A percentile compares a stretch with the other conserved stretches of the same genome.
phyloP scores from a whole-genome alignment of 2,797 vertebrate species.

The Strix occidentalis region DNA sequence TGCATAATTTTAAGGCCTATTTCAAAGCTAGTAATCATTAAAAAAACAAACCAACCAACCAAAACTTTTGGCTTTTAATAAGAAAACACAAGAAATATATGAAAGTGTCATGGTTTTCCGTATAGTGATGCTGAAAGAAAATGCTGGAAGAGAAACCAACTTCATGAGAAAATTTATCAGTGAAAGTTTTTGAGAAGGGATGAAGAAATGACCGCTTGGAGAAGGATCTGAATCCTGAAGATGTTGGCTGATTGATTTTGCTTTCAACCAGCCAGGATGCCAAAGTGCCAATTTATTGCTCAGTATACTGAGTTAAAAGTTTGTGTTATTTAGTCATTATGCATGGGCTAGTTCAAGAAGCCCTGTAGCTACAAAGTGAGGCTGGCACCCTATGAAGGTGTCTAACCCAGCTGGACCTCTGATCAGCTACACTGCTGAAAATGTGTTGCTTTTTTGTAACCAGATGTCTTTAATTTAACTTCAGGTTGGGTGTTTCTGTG shows the following conservation, averaged over 20 bases:
- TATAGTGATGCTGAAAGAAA: background rate
- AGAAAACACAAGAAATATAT: background rate
- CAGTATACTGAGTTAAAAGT: background rate
- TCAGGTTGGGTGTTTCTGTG: background rate
- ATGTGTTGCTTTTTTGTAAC: background rate
- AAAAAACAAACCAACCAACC: background rate
- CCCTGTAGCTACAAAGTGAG: background rate
- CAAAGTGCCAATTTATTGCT: background rate
- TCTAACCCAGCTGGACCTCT: background rate
- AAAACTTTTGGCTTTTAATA: background rate
- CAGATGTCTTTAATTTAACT: background rate
- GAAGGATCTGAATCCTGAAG: background rate
- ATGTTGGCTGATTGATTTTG: background rate
- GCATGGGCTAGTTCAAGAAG: background rate
- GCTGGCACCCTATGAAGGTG: background rate
- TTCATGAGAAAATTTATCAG: background rate
- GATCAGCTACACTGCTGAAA: background rate
- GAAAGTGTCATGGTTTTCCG: background rate
- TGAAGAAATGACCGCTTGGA: background rate
- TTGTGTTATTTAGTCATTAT: background rate
- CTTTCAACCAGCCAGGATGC: background rate
- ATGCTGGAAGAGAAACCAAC: background rate
- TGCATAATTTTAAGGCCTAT: background rate
- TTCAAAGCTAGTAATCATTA: background rate
- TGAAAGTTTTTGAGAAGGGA: background rate